These are phyloP conservation scores for Melanitta fusca DNA, from an alignment of 2,797 vertebrate species.

Conservation along the genomic window DNA sequence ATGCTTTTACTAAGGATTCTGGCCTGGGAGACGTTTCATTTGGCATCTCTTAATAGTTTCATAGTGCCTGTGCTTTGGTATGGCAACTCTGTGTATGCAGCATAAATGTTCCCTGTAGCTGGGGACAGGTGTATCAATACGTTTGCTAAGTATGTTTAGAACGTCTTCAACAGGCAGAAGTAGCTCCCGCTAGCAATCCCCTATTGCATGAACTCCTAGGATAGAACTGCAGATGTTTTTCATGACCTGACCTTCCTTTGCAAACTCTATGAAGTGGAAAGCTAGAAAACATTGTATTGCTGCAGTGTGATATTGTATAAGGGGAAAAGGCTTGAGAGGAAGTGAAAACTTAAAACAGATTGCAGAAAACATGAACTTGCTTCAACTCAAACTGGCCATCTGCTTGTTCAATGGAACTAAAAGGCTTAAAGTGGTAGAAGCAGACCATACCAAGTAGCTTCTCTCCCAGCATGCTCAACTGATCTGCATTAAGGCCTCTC, in stretches of 20 bases:
- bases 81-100: background rate
- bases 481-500: conserved; percentile 91
- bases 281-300: background rate
- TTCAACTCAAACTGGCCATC: background rate
- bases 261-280: background rate
- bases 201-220: background rate
- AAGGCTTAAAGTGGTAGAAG: background rate
- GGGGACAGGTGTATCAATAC: background rate
- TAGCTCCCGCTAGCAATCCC: background rate
- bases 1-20: background rate
- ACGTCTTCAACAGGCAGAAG: background rate
- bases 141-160: background rate
- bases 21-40: background rate
- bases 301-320: background rate
- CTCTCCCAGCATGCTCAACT: conserved; percentile 94
- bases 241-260: background rate
- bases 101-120: background rate
- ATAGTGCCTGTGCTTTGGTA: background rate
- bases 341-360: background rate
- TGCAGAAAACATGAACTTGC: background rate
- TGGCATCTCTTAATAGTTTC: background rate
- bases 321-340: background rate
- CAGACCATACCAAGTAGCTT: conserved; percentile 89
- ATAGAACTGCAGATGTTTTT: background rate
- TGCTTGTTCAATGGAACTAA: background rate